A percentile compares a stretch with the other conserved stretches of the same genome.
These are phyloP conservation scores for Apis laboriosa DNA, from an alignment of 1,140 invertebrate genomes.

Conservation along the genomic window DNA sequence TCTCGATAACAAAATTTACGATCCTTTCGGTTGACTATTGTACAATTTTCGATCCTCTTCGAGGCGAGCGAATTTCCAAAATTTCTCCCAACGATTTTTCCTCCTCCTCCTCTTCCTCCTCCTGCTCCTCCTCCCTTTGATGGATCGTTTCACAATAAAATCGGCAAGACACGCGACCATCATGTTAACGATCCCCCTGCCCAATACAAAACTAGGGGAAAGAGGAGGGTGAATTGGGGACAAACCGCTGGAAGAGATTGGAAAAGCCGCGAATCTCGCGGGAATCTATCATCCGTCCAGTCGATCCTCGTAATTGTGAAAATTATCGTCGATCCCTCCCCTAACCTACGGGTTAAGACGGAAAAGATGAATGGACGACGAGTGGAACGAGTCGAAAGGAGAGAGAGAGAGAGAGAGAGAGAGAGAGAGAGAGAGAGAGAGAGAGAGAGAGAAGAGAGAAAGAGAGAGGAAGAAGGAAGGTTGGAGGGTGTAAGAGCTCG, in stretches of 20 bases:
- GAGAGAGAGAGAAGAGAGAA: too few relatives aligned
- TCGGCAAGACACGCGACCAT: neutral
- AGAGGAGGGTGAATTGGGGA: slow-evolving; percentile 4
- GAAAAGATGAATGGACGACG: neutral
- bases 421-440: neutral
- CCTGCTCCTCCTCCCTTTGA: too few relatives aligned
- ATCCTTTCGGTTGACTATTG: too few relatives aligned
- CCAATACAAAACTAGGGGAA: neutral
- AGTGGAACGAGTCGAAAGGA: neutral
- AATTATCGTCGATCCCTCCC: neutral
- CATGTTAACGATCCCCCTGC: slow-evolving; percentile 1
- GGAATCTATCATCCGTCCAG: slow-evolving; percentile 28
- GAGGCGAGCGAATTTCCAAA: too few relatives aligned
- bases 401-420: neutral
- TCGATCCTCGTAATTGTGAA: slow-evolving; percentile 12
- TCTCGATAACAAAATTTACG: too few relatives aligned
- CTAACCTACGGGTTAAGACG: neutral
- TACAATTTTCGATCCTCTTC: too few relatives aligned
- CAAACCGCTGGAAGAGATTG: slow-evolving; percentile 16
- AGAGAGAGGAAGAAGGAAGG: neutral
- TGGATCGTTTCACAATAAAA: too few relatives aligned
- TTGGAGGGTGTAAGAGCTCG: neutral
- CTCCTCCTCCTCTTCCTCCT: too few relatives aligned
- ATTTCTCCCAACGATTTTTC: too few relatives aligned
- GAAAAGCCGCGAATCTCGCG: slow-evolving; percentile 19